Evolutionary conservation across 1,140 invertebrate genomes (phyloP).

Genomic region (Platyura marginata): DNA sequence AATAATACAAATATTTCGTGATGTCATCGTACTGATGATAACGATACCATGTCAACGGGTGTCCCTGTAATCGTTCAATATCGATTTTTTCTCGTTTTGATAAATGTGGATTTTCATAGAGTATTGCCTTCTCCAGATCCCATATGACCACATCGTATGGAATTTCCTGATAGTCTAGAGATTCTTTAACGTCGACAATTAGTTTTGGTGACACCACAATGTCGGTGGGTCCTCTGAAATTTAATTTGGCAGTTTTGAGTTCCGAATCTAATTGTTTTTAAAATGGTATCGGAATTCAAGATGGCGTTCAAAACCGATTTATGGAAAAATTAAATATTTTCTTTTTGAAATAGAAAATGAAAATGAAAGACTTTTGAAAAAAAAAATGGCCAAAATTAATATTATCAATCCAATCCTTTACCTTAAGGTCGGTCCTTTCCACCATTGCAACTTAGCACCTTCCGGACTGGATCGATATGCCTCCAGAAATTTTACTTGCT

Average conservation of each 20-base stretch:
- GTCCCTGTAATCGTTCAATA: slow-evolving; percentile 30
- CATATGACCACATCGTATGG: slow-evolving; percentile 47
- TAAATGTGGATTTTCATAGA: slow-evolving; percentile 40
- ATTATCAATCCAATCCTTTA: no score
- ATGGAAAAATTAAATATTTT: no score
- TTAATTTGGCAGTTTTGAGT: not conserved
- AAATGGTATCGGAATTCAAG: no score
- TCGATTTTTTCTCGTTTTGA: slow-evolving; percentile 37
- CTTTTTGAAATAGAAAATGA: no score
- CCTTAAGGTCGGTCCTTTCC: slow-evolving; percentile 20
- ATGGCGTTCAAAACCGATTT: no score
- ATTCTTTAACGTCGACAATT: slow-evolving; percentile 37
- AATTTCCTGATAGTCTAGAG: slow-evolving; percentile 39
- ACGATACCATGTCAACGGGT: slow-evolving; percentile 49
- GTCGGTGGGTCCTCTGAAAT: slow-evolving; percentile 41
- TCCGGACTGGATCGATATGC: slow-evolving; percentile 17
- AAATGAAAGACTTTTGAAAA: not conserved
- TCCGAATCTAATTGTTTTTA: no score
- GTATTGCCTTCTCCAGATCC: slow-evolving; percentile 50
- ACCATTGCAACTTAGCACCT: slow-evolving; percentile 20
- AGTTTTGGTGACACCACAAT: slow-evolving; percentile 47
- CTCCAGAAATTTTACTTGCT: slow-evolving; percentile 14
- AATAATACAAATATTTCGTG: slow-evolving; percentile 41
- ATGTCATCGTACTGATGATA: slow-evolving; percentile 50
- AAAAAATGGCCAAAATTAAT: slow-evolving; percentile 1